Percentiles rank a stretch among this genome's conserved stretches.
phyloP scores from a whole-genome alignment of 92 coral and sea anemone species.

The Blastomussa wellsi region DNA sequence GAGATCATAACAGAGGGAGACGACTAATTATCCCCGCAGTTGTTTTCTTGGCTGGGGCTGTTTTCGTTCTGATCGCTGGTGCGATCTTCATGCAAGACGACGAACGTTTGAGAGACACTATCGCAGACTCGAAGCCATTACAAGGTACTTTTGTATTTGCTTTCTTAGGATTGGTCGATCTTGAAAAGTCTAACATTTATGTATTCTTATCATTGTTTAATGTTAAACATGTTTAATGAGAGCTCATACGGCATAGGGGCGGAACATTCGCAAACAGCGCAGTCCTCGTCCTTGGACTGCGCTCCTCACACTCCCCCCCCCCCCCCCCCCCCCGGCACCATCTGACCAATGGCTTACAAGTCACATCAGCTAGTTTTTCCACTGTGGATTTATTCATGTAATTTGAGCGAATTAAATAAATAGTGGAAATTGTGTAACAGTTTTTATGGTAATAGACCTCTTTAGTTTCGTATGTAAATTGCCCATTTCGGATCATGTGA shows the following conservation, averaged over 20 bases:
- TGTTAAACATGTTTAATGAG: too few relatives aligned
- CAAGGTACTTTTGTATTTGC: background rate
- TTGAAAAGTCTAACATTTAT: too few relatives aligned
- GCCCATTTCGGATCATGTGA: too few relatives aligned
- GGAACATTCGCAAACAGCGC: too few relatives aligned
- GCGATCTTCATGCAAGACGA: constrained; percentile 20
- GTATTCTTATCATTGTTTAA: too few relatives aligned
- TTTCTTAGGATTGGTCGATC: background rate
- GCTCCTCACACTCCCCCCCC: too few relatives aligned
- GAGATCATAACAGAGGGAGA: background rate
- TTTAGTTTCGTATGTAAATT: too few relatives aligned
- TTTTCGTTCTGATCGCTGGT: constrained; percentile 10
- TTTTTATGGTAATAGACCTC: too few relatives aligned
- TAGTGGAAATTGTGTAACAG: background rate
- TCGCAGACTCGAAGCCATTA: background rate
- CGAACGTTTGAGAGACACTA: constrained; percentile 10
- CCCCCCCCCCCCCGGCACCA: too few relatives aligned
- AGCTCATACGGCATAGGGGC: too few relatives aligned
- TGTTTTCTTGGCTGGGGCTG: constrained; percentile 4
- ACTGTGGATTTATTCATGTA: background rate
- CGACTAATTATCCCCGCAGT: background rate
- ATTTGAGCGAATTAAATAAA: background rate
- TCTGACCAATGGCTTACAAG: too few relatives aligned
- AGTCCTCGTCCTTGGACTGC: too few relatives aligned
- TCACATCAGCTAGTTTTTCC: background rate